Conservation (phyloP, 1,140 invertebrate genomes). For the Babylonia areolata region DNA sequence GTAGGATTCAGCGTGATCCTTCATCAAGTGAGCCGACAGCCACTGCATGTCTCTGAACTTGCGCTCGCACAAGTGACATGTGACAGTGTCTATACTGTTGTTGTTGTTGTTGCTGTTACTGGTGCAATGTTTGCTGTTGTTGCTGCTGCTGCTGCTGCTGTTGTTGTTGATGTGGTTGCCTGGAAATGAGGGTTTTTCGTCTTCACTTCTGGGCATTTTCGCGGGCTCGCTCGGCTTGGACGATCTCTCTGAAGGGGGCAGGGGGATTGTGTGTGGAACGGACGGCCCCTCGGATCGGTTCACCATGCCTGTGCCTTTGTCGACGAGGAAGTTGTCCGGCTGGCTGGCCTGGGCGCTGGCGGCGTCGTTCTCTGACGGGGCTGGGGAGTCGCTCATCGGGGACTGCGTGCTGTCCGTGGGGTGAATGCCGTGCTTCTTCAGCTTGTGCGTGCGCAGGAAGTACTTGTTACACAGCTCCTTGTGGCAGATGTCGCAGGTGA, state of each 20-base stretch:
- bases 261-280: slow-evolving; percentile 42
- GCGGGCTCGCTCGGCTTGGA: slow-evolving; percentile 26
- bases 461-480: slow-evolving; percentile 98
- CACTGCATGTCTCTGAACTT: slow-evolving; percentile 93
- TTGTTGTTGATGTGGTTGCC: not conserved
- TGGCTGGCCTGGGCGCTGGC: slow-evolving; percentile 66
- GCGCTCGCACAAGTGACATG: slow-evolving; percentile 90
- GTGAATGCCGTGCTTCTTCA: slow-evolving; percentile 95
- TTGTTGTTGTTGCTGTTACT: slow-evolving; percentile 48
- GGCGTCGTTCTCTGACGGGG: slow-evolving; percentile 65
- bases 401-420: slow-evolving; percentile 62
- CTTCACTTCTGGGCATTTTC: slow-evolving; percentile 37
- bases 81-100: slow-evolving; percentile 45
- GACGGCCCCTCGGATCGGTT: not conserved
- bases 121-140: not conserved
- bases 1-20: slow-evolving; percentile 83
- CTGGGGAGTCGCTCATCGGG: slow-evolving; percentile 78
- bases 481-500: slow-evolving; percentile 98
- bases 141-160: slow-evolving; percentile 8
- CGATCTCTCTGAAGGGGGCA: slow-evolving; percentile 42
- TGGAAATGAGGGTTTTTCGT: slow-evolving; percentile 24
- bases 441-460: slow-evolving; percentile 93
- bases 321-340: slow-evolving; percentile 58
- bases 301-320: slow-evolving; percentile 43
- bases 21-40: slow-evolving; percentile 90